A percentile compares a stretch with the other conserved stretches of the same genome.
Evolutionary conservation across 1,140 invertebrate species (phyloP).

Genomic region (Drosophila jambulina): DNA sequence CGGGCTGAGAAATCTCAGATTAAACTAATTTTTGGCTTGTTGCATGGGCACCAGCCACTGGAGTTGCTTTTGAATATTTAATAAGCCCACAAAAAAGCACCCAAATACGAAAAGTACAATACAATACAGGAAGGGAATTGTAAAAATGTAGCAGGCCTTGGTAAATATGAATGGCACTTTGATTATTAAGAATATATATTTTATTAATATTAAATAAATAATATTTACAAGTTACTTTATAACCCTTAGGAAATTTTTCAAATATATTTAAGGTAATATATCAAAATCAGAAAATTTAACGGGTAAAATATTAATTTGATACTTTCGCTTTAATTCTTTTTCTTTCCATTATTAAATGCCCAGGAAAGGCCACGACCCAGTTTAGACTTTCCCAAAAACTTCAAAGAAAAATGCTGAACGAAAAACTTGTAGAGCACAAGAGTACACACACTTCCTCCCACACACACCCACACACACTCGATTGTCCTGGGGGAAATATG

Average conservation of each 20-base stretch:
- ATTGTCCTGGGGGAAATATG: conserved; percentile 78
- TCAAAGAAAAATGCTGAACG: conserved; percentile 45
- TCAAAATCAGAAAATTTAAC: too few species aligned
- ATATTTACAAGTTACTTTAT: neutral
- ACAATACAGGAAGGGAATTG: conserved; percentile 16
- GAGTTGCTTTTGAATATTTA: conserved; percentile 75
- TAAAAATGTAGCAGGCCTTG: conserved; percentile 2
- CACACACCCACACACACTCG: conserved; percentile 28
- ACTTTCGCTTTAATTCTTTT: neutral
- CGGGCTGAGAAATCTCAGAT: conserved; percentile 68
- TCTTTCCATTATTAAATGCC: conserved; percentile 2
- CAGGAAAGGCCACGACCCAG: conserved; percentile 12
- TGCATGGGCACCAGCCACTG: conserved; percentile 54
- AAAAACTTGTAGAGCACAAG: conserved; percentile 43
- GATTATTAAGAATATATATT: neutral
- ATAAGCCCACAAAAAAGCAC: conserved; percentile 44
- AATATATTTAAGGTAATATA: too few species aligned
- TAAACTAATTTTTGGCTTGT: conserved; percentile 78
- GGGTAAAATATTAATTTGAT: neutral
- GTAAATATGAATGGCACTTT: neutral
- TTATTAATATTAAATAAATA: neutral
- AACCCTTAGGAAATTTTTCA: neutral
- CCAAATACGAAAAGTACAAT: conserved; percentile 19
- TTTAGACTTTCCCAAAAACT: conserved; percentile 30
- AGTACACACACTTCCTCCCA: conserved; percentile 6